phyloP scores from a whole-genome alignment of 2,888 invertebrate species.

The Pediacus dermestoides region DNA sequence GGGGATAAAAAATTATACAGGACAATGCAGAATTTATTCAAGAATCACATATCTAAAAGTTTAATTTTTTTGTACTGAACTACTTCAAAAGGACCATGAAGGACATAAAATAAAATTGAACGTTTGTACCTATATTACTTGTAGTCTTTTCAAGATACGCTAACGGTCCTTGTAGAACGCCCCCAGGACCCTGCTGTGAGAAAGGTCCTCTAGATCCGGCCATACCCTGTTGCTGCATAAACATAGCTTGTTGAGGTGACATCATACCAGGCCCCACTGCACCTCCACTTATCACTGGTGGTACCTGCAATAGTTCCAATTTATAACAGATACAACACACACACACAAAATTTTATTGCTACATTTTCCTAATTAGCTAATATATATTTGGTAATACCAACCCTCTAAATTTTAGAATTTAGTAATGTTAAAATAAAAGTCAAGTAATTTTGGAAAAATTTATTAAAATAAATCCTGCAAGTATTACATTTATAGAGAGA shows the following conservation, averaged over 20 bases:
- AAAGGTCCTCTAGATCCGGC: slow-evolving; percentile 51
- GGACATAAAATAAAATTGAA: too few species aligned
- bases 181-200: slow-evolving; percentile 51
- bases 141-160: slow-evolving; percentile 87
- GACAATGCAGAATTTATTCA: too few species aligned
- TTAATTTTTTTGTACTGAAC: too few species aligned
- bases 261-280: slow-evolving; percentile 46
- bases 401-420: slow-evolving; percentile 27
- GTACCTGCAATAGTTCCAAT: slow-evolving; percentile 35
- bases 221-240: slow-evolving; percentile 53
- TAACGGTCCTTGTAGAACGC: slow-evolving; percentile 74
- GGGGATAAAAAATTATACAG: too few species aligned
- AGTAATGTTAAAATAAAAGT: slow-evolving; percentile 27
- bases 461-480: slow-evolving; percentile 28
- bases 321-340: background rate
- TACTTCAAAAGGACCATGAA: too few species aligned
- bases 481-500: slow-evolving; percentile 25
- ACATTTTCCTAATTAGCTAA: slow-evolving; percentile 3
- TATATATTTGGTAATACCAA: slow-evolving; percentile 38
- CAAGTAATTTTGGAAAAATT: slow-evolving; percentile 31
- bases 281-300: slow-evolving; percentile 42
- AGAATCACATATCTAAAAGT: too few species aligned
- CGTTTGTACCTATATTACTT: slow-evolving; percentile 73
- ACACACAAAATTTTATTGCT: background rate
- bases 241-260: slow-evolving; percentile 54